These are phyloP conservation scores for Shinisaurus crocodilurus DNA, from an alignment of 2,113 vertebrate species.

Conservation along the genomic window DNA sequence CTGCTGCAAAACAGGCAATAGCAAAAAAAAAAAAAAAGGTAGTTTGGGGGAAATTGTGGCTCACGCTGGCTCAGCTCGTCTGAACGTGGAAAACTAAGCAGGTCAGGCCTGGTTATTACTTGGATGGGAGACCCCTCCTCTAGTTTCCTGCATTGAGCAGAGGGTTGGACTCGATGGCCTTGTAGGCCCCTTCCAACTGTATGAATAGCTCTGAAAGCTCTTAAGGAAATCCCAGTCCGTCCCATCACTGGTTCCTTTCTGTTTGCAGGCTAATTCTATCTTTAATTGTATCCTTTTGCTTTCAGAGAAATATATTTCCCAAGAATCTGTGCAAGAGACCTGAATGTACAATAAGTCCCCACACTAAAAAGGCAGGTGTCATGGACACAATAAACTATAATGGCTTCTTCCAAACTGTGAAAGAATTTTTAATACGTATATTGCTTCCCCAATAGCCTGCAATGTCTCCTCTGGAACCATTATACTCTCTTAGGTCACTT, in stretches of 20 bases:
- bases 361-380: constrained; percentile 64
- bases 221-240: not conserved
- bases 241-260: not conserved
- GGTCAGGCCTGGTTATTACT: too few species aligned
- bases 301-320: constrained; percentile 9
- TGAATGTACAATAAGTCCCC: constrained; percentile 19
- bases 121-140: too few species aligned
- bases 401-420: constrained; percentile 63
- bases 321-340: constrained; percentile 2
- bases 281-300: not conserved
- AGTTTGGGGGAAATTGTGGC: not conserved
- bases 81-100: too few species aligned
- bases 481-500: constrained; percentile 63
- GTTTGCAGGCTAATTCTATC: constrained; percentile 23
- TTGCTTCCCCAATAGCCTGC: constrained; percentile 66
- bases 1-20: too few species aligned
- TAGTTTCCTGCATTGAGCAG: too few species aligned
- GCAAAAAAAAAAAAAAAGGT: too few species aligned
- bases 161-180: too few species aligned
- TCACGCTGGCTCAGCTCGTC: too few species aligned
- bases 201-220: not conserved
- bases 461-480: constrained; percentile 76
- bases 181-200: too few species aligned
- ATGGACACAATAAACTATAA: constrained; percentile 56
- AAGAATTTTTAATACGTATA: constrained; percentile 75